Evolutionary conservation across 2,797 vertebrate genomes (phyloP).

Genomic region (Ispidina lecontei): DNA sequence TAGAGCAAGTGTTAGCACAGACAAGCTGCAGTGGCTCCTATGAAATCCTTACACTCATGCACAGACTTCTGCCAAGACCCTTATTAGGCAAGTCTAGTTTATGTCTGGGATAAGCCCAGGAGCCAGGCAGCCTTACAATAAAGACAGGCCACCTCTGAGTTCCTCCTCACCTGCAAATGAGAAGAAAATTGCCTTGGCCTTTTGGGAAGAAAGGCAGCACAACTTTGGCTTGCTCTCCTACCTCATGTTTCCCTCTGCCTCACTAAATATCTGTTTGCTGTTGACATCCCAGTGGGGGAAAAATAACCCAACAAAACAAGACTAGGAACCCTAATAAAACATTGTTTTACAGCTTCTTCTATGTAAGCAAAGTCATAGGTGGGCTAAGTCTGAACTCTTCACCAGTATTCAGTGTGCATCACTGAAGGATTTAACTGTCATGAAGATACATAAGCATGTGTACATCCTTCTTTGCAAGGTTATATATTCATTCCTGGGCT

Average conservation of each 20-base stretch:
- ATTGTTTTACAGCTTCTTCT: background rate
- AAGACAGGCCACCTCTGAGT: constrained; percentile 37
- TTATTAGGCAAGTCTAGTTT: constrained; percentile 38
- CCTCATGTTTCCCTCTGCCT: background rate
- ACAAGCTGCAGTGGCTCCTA: background rate
- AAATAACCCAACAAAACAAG: background rate
- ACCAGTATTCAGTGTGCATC: background rate
- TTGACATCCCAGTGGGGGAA: background rate
- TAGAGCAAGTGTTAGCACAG: background rate
- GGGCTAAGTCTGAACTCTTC: background rate
- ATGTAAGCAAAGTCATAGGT: background rate
- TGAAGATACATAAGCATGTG: background rate
- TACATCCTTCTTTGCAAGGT: background rate
- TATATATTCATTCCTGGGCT: background rate
- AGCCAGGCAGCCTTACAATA: background rate
- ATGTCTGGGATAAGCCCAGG: constrained; percentile 27
- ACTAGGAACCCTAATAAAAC: background rate
- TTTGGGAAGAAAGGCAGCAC: background rate
- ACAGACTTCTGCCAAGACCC: constrained; percentile 11
- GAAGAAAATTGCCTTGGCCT: constrained; percentile 12
- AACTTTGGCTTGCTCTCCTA: background rate
- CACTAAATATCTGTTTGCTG: background rate
- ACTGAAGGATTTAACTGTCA: background rate
- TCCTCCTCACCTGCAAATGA: constrained; percentile 1
- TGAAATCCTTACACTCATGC: background rate